Evolutionary conservation across 1,140 invertebrate species (phyloP), one percentile per base, ranked within the genome.

Genomic region (Drosophila arizonae): DNA sequence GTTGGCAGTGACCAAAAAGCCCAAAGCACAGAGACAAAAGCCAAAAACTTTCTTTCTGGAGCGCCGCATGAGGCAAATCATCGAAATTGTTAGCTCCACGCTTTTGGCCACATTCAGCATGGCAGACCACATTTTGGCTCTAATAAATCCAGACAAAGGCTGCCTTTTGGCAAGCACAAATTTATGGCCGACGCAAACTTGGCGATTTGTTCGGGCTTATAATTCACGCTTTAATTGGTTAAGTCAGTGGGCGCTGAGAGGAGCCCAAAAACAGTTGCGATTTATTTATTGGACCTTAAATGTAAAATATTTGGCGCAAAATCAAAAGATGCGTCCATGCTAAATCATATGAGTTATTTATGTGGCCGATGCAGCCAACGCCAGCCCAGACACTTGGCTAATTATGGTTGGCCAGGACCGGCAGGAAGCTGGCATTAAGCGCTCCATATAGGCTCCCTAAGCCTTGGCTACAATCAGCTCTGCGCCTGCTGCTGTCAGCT

Each of bases 171-270:
- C 79, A 70, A 77, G 68, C 64, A 76, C 75, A 81, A 86, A 86
- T 86, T 86, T 86, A 86, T 86, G 84, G 70, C 76, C 77, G 41
- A 11, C 50, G 61, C 62, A 74, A 77, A 74, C 72, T 85, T 81
- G 67, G 72, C 79, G 82, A 87, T 87, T 86, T 87, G 79, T 87
- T 86, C 57, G 30, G 73, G 69, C 79, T 77, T 87, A 87, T 87
- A 87, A 88, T 79, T 87, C 84, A 87, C 79, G 76, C 82, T 88
- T 87, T 87, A 87, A 87, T 88, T 87, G 82, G 82, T 85, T 43
- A 77, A 72, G 80, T 51, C 73, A 63, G 50, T 61, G 60, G 48
- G 30, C 11, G 66, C 68, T 64, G 54, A 61, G 51, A 17, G 39
- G 52, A 24, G 43, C 58, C 43, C 51, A 56, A 55, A 77, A 77